Evolutionary conservation across 2,888 invertebrate genomes (phyloP).

Genomic region (Deilephila elpenor): DNA sequence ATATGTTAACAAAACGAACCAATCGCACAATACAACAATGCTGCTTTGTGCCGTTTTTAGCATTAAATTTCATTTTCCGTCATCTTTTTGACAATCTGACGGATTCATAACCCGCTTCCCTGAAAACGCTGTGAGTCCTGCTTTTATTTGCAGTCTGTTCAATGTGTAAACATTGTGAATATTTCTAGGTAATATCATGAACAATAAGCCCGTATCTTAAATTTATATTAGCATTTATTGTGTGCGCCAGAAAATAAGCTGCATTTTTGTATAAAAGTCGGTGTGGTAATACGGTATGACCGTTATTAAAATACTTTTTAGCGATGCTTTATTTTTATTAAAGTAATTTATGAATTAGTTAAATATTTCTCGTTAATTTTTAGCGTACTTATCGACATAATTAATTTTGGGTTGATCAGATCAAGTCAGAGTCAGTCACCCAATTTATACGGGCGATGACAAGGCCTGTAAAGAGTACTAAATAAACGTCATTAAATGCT

Average conservation of each 20-base stretch:
- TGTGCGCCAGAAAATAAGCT: too few species aligned
- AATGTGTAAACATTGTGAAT: not conserved
- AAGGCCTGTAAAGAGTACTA: not conserved
- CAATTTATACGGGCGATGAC: not conserved
- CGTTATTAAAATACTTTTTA: too few species aligned
- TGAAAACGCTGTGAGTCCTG: not conserved
- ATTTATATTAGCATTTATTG: not conserved
- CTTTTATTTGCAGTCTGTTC: not conserved
- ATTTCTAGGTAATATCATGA: not conserved
- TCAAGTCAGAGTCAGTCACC: too few species aligned
- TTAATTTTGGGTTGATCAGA: too few species aligned
- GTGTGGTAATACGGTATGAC: too few species aligned
- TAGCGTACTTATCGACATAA: too few species aligned
- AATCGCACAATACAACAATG: not conserved
- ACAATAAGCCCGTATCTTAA: not conserved
- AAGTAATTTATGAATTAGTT: too few species aligned
- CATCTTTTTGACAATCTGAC: not conserved
- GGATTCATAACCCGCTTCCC: not conserved
- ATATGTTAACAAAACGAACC: not conserved
- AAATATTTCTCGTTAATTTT: too few species aligned
- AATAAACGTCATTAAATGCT: constrained; percentile 5
- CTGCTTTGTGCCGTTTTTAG: not conserved
- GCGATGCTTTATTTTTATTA: too few species aligned
- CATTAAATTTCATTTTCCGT: not conserved
- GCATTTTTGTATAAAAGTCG: too few species aligned